Conservation (phyloP, 2,888 invertebrate genomes). For the Chironomus tentans region DNA sequence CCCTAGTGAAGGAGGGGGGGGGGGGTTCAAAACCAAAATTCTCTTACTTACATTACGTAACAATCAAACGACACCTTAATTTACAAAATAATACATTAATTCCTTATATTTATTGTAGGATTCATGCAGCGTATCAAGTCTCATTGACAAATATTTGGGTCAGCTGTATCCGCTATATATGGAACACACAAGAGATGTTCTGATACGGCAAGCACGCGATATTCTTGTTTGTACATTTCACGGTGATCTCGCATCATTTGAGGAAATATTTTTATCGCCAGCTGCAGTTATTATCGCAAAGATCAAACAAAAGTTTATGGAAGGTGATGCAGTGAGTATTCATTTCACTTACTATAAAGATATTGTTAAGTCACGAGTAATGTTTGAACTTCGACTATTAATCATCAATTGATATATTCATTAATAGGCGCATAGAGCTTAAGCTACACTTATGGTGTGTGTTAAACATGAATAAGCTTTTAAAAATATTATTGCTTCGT, state of each 20-base stretch:
- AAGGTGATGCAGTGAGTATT: slow-evolving; percentile 31
- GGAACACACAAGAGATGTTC: slow-evolving; percentile 48
- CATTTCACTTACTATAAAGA: background rate
- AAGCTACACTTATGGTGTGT: background rate
- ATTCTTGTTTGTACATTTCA: slow-evolving; percentile 56
- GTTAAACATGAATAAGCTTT: slow-evolving; percentile 25
- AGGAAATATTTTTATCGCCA: slow-evolving; percentile 53
- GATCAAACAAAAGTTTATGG: slow-evolving; percentile 43
- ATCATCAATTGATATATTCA: slow-evolving; percentile 25
- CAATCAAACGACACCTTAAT: too few species aligned
- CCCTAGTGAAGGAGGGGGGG: too few species aligned
- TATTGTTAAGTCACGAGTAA: slow-evolving; percentile 21
- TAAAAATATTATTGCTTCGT: background rate
- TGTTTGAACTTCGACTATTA: slow-evolving; percentile 15
- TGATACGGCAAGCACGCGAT: slow-evolving; percentile 60
- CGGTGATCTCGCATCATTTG: slow-evolving; percentile 53
- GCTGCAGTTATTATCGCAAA: slow-evolving; percentile 49
- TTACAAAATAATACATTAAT: too few species aligned
- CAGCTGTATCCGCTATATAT: slow-evolving; percentile 52
- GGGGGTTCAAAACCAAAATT: too few species aligned
- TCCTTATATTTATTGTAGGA: slow-evolving; percentile 30
- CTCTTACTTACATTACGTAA: too few species aligned
- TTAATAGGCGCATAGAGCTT: background rate
- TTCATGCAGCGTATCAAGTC: slow-evolving; percentile 32
- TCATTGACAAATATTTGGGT: slow-evolving; percentile 55